These are phyloP conservation scores for Eulacestoma nigropectus DNA, from an alignment of 2,113 vertebrate species.

Conservation along the genomic window DNA sequence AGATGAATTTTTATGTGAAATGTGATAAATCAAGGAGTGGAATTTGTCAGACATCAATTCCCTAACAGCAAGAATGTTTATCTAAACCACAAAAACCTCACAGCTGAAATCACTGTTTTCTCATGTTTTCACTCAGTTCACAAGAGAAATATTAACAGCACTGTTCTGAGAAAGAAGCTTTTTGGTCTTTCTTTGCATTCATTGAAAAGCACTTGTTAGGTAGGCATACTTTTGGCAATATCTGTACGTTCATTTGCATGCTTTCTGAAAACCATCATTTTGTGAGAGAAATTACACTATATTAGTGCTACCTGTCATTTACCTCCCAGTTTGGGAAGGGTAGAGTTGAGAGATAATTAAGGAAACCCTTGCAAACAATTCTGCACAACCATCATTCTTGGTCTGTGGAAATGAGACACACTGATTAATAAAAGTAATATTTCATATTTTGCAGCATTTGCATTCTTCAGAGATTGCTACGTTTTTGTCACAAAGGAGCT, in stretches of 20 bases:
- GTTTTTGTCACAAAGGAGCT: not conserved
- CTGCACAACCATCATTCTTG: not conserved
- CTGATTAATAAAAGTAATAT: not conserved
- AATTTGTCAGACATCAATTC: slow-evolving; percentile 41
- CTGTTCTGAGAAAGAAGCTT: not conserved
- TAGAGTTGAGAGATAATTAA: not conserved
- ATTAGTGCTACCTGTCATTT: not conserved
- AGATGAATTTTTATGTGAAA: slow-evolving; percentile 51
- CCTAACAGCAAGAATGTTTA: slow-evolving; percentile 23
- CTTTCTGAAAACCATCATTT: not conserved
- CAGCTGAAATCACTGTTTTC: slow-evolving; percentile 18
- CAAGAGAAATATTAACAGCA: slow-evolving; percentile 20
- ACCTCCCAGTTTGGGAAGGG: not conserved
- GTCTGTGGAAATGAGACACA: not conserved
- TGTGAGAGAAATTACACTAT: not conserved
- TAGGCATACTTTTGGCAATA: not conserved
- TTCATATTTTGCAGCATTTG: not conserved
- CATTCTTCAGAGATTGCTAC: not conserved
- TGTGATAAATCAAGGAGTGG: slow-evolving; percentile 39
- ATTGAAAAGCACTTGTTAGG: not conserved
- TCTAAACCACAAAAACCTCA: not conserved
- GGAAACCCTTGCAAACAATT: not conserved
- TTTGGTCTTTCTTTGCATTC: not conserved
- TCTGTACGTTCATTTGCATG: not conserved
- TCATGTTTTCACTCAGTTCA: slow-evolving; percentile 6